A percentile compares a stretch with the other conserved stretches of the same genome.
Evolutionary conservation across 2,888 invertebrate genomes (phyloP).

Genomic region (Drosophila buzzatii): DNA sequence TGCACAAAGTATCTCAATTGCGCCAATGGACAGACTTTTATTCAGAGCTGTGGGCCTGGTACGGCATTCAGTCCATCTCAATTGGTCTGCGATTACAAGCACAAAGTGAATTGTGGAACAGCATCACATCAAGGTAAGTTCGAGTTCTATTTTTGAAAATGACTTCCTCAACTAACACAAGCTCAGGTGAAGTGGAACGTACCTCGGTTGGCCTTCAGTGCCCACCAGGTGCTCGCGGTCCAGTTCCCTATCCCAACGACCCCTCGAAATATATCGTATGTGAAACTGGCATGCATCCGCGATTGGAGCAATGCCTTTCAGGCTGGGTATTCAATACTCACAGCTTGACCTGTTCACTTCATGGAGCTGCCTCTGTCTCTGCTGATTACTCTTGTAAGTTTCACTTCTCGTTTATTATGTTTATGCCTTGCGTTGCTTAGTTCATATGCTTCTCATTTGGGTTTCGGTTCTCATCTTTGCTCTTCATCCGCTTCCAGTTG

Average conservation of each 20-base stretch:
- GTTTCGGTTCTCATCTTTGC: conserved; percentile 32
- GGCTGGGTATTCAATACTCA: conserved; percentile 88
- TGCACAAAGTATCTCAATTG: conserved; percentile 89
- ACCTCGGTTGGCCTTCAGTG: conserved; percentile 70
- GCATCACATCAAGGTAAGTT: conserved; percentile 55
- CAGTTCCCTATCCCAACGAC: conserved; percentile 87
- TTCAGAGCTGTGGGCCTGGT: conserved; percentile 88
- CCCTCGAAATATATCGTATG: conserved; percentile 88
- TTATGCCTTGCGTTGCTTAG: conserved; percentile 20
- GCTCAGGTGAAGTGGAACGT: conserved; percentile 33
- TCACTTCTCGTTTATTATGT: not conserved
- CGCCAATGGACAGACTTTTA: conserved; percentile 86
- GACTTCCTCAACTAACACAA: conserved; percentile 50
- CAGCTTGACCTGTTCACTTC: conserved; percentile 86
- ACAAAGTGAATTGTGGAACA: conserved; percentile 86
- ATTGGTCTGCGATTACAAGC: conserved; percentile 87
- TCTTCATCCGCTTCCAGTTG: conserved; percentile 42
- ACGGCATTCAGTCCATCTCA: conserved; percentile 87
- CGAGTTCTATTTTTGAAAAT: not conserved
- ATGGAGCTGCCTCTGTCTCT: conserved; percentile 45
- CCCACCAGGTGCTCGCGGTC: conserved; percentile 85
- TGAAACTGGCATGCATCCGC: conserved; percentile 86
- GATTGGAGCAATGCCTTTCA: conserved; percentile 87
- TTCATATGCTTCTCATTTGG: conserved; percentile 62
- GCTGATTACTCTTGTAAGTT: conserved; percentile 62